phyloP scores from a whole-genome alignment of 2,113 vertebrate species.

The Natator depressus region DNA sequence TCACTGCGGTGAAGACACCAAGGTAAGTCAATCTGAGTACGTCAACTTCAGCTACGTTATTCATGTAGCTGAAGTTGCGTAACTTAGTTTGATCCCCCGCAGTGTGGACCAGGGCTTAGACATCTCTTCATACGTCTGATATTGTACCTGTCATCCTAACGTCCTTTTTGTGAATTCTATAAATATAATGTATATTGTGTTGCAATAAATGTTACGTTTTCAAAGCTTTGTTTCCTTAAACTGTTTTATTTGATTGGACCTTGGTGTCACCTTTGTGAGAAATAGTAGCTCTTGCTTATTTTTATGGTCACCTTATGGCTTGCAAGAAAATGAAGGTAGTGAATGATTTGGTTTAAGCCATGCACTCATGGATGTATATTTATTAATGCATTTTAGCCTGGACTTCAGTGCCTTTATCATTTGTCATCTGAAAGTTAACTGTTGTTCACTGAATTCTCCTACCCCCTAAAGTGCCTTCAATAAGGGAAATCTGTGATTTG shows the following conservation, averaged over 20 bases:
- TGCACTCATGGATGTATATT: neutral
- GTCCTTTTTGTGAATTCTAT: neutral
- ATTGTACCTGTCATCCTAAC: neutral
- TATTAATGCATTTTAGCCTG: neutral
- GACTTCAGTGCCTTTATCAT: neutral
- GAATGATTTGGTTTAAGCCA: neutral
- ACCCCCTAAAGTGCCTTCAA: neutral
- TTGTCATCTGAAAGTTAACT: conserved; percentile 5
- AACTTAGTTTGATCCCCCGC: too few species aligned
- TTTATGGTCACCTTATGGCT: neutral
- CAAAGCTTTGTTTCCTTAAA: neutral
- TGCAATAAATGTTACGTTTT: neutral
- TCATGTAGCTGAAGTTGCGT: too few species aligned
- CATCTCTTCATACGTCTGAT: neutral
- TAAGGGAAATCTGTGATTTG: neutral
- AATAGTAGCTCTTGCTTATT: neutral
- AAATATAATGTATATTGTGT: neutral
- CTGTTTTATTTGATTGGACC: neutral
- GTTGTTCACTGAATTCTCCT: neutral
- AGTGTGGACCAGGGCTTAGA: too few species aligned
- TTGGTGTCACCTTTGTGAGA: neutral
- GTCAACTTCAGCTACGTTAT: too few species aligned
- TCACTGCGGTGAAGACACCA: too few species aligned
- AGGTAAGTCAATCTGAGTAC: too few species aligned
- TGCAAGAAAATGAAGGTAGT: neutral